Conservation (phyloP, 2,888 invertebrate genomes). For the Drosophila rellima region DNA sequence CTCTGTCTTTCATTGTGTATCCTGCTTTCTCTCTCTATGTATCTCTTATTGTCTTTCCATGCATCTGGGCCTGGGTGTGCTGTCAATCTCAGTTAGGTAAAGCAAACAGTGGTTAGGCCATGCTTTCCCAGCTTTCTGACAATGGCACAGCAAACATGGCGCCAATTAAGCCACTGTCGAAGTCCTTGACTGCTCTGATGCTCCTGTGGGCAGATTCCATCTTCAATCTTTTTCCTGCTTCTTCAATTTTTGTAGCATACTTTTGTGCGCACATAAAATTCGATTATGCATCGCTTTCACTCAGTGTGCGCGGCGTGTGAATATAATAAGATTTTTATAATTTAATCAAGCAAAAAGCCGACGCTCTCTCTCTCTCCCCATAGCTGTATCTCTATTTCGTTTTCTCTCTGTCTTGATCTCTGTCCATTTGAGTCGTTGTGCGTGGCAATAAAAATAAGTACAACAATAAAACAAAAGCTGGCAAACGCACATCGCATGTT, state of each 20-base stretch:
- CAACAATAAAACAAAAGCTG: constrained; percentile 77
- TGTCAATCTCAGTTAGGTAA: constrained; percentile 55
- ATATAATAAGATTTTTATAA: constrained; percentile 78
- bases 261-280: constrained; percentile 50
- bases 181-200: constrained; percentile 21
- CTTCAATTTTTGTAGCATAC: constrained; percentile 13
- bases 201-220: constrained; percentile 6
- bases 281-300: constrained; percentile 44
- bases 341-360: constrained; percentile 77
- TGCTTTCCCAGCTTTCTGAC: constrained; percentile 32
- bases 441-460: constrained; percentile 59
- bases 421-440: constrained; percentile 39
- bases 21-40: constrained; percentile 8
- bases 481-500: constrained; percentile 54
- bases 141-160: constrained; percentile 46
- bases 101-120: constrained; percentile 35
- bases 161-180: constrained; percentile 54
- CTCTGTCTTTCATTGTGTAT: not conserved
- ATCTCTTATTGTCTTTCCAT: constrained; percentile 21
- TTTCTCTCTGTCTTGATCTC: constrained; percentile 14
- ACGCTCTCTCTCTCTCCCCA: not conserved
- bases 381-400: not conserved
- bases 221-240: not conserved
- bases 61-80: constrained; percentile 35
- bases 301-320: constrained; percentile 38